These are phyloP conservation scores for Mylabris sibirica DNA, from an alignment of 2,888 invertebrate genomes.

Conservation along the genomic window DNA sequence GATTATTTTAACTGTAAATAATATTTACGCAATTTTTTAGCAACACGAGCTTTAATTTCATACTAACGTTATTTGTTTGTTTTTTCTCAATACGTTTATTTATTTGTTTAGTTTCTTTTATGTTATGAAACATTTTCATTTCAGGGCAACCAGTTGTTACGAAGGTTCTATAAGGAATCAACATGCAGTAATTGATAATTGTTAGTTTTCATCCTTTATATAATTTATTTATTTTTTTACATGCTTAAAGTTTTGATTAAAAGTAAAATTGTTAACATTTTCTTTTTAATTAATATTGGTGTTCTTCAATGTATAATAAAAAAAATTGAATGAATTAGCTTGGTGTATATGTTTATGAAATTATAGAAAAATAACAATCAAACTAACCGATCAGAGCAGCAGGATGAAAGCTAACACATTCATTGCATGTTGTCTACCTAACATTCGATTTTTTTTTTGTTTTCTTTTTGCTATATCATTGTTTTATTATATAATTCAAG, in stretches of 20 bases:
- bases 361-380: conserved; percentile 13
- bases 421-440: conserved; percentile 39
- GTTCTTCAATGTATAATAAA: not conserved
- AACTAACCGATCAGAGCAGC: conserved; percentile 18
- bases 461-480: conserved; percentile 26
- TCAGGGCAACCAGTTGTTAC: conserved; percentile 46
- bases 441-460: conserved; percentile 26
- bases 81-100: conserved; percentile 4
- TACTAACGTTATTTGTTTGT: conserved; percentile 28
- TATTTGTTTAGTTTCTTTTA: conserved; percentile 13
- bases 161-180: conserved; percentile 42
- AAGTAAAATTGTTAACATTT: not conserved
- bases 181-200: conserved; percentile 28
- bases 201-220: conserved; percentile 44
- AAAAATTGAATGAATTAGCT: conserved; percentile 12
- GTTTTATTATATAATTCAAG: conserved; percentile 37
- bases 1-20: conserved; percentile 16
- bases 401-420: conserved; percentile 44
- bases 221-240: conserved; percentile 18
- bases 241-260: conserved; percentile 11
- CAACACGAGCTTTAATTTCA: conserved; percentile 29
- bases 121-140: conserved; percentile 38
- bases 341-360: conserved; percentile 8
- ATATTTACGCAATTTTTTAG: conserved; percentile 22
- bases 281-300: not conserved